A percentile compares a stretch with the other conserved stretches of the same genome.
These are phyloP conservation scores for Agonopterix alstromeriana DNA, from an alignment of 2,888 invertebrate genomes.

Conservation along the genomic window DNA sequence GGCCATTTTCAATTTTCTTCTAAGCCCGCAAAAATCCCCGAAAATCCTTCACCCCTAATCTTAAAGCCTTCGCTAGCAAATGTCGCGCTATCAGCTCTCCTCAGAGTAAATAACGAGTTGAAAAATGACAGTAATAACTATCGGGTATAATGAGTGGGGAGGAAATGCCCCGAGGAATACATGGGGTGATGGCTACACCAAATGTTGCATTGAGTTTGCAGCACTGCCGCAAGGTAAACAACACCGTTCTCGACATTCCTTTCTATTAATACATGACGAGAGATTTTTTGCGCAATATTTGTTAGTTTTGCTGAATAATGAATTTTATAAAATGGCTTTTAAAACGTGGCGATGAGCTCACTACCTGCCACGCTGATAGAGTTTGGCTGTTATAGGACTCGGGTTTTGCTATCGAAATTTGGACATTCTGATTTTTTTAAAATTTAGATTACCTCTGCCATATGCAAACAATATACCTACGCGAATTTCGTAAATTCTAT, in stretches of 20 bases:
- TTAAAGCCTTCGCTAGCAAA: slow-evolving; percentile 62
- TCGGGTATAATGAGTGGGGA: slow-evolving; percentile 72
- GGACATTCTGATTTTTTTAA: too few relatives aligned
- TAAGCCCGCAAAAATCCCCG: slow-evolving; percentile 52
- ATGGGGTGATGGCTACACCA: slow-evolving; percentile 53
- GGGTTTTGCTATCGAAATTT: too few relatives aligned
- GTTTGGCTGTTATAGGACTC: too few relatives aligned
- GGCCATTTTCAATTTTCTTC: slow-evolving; percentile 65
- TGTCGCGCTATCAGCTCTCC: slow-evolving; percentile 70
- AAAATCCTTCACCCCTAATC: slow-evolving; percentile 61
- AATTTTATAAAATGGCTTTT: too few relatives aligned
- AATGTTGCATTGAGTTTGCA: slow-evolving; percentile 51
- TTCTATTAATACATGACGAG: too few relatives aligned
- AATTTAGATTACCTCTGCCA: too few relatives aligned
- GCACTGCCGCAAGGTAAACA: slow-evolving; percentile 43
- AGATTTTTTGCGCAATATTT: too few relatives aligned
- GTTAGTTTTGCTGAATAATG: too few relatives aligned
- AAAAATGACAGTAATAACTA: slow-evolving; percentile 77
- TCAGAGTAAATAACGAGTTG: slow-evolving; percentile 77
- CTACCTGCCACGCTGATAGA: too few relatives aligned
- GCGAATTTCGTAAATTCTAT: too few relatives aligned
- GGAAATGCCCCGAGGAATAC: slow-evolving; percentile 70
- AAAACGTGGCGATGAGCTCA: too few relatives aligned
- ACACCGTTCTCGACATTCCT: slow-evolving; percentile 21
- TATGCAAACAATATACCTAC: too few relatives aligned